phyloP scores from a whole-genome alignment of 2,113 vertebrate species.

The Sylvia atricapilla region DNA sequence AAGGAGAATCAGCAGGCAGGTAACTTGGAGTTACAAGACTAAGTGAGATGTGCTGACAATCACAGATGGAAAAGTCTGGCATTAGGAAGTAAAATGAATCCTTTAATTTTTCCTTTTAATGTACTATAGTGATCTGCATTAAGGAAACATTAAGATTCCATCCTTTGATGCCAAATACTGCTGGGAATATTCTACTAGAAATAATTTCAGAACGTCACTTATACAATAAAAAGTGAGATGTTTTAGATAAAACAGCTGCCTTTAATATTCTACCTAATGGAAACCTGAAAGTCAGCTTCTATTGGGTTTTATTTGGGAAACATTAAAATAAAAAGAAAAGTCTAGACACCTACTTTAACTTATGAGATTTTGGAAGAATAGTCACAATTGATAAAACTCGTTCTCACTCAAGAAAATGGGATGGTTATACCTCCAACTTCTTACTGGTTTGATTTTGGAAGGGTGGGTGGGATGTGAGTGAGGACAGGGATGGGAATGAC shows the following conservation, averaged over 20 bases:
- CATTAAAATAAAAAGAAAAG: neutral
- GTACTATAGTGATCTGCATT: neutral
- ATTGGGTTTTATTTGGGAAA: neutral
- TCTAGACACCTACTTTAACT: neutral
- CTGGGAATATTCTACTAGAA: slow-evolving; percentile 28
- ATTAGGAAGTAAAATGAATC: slow-evolving; percentile 10
- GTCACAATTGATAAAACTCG: neutral
- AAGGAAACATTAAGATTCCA: slow-evolving; percentile 26
- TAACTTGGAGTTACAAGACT: slow-evolving; percentile 34
- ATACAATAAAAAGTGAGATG: neutral
- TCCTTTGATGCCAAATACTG: slow-evolving; percentile 12
- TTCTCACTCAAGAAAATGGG: neutral
- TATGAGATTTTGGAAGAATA: neutral
- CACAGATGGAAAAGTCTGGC: slow-evolving; percentile 54
- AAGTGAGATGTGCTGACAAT: slow-evolving; percentile 34
- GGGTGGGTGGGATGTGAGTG: neutral
- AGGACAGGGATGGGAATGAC: neutral
- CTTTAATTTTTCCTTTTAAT: slow-evolving; percentile 15
- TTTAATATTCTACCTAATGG: neutral
- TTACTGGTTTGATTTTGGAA: neutral
- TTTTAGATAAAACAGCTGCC: neutral
- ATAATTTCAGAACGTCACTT: neutral
- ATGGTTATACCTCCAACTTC: neutral
- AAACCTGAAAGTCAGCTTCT: neutral
- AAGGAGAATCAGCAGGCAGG: slow-evolving; percentile 63